Evolutionary conservation across 2,113 vertebrate genomes (phyloP).

Genomic region (Castor canadensis): DNA sequence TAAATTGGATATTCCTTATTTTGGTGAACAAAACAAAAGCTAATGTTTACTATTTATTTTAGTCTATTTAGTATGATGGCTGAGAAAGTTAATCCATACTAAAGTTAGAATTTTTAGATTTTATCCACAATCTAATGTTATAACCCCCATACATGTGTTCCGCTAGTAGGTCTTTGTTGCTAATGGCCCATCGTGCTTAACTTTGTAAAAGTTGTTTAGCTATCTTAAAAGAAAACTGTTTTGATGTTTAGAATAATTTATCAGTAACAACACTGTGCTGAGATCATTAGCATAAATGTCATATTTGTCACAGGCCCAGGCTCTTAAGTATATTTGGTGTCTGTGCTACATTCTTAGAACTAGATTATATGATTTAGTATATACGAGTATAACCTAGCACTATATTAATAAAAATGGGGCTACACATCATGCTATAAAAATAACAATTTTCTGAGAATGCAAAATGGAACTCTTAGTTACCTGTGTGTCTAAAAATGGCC

Average conservation of each 20-base stretch:
- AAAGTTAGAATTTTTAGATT: slow-evolving; percentile 7
- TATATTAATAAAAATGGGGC: neutral
- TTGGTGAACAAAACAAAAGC: slow-evolving; percentile 34
- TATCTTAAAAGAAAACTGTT: slow-evolving; percentile 40
- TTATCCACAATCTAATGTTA: neutral
- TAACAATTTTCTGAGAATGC: neutral
- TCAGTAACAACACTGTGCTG: neutral
- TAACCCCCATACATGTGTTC: neutral
- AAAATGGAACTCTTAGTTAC: slow-evolving; percentile 22
- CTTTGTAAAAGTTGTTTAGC: neutral
- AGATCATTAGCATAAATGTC: slow-evolving; percentile 24
- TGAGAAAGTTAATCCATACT: neutral
- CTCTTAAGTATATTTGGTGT: neutral
- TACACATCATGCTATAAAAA: neutral
- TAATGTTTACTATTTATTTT: neutral
- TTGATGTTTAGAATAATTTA: slow-evolving; percentile 43
- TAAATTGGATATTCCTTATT: slow-evolving; percentile 21
- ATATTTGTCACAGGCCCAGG: neutral
- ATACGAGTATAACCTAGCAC: neutral
- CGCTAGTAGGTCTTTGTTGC: neutral
- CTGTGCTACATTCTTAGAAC: neutral
- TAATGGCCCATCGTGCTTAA: neutral
- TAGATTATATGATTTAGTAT: neutral
- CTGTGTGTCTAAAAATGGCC: neutral
- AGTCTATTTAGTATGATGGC: neutral